These are phyloP conservation scores for Syrphus vitripennis DNA, from an alignment of 2,888 invertebrate genomes.

Conservation along the genomic window DNA sequence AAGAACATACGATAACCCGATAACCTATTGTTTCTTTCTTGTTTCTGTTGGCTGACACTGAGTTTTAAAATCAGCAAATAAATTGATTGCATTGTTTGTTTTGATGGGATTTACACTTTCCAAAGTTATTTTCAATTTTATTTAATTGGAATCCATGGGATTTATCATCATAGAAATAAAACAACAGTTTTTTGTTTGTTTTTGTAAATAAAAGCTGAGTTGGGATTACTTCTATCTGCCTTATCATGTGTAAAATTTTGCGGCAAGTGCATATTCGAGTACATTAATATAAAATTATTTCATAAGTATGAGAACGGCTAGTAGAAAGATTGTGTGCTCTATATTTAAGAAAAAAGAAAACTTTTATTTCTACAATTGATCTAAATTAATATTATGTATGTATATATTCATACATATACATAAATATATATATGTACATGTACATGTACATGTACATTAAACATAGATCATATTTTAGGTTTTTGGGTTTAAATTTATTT, in stretches of 20 bases:
- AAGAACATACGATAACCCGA: slow-evolving; percentile 33
- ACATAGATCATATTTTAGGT: no score
- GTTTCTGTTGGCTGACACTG: neutral
- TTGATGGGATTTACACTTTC: neutral
- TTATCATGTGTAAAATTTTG: neutral
- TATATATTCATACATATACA: no score
- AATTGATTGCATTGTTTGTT: neutral
- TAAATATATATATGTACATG: no score
- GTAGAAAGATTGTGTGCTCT: neutral
- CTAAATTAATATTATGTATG: no score
- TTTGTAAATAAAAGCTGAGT: neutral
- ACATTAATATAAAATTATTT: neutral
- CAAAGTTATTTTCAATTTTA: neutral
- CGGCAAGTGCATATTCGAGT: neutral
- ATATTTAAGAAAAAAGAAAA: neutral
- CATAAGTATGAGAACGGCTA: neutral
- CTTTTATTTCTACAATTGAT: no score
- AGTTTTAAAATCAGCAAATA: neutral
- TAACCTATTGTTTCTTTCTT: neutral
- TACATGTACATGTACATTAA: no score
- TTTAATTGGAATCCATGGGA: neutral
- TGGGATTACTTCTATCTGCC: neutral
- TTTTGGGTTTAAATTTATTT: no score
- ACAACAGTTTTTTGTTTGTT: neutral
- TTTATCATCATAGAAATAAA: neutral